A percentile compares a stretch with the other conserved stretches of the same genome.
These are phyloP conservation scores for Capreolus pygargus DNA, from an alignment of 2,113 vertebrate species.

Conservation along the genomic window DNA sequence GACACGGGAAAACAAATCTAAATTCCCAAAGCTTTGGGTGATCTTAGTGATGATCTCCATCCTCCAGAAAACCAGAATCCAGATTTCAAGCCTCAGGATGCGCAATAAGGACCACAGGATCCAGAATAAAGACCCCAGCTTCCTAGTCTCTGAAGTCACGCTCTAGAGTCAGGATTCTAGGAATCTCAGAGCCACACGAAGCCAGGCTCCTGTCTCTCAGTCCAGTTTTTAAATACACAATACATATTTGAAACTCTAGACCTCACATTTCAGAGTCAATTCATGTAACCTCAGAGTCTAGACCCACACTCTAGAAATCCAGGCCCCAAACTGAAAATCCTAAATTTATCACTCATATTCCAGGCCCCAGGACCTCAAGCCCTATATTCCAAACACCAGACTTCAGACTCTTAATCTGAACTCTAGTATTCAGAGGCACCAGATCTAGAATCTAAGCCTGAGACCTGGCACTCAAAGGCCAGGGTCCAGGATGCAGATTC, in stretches of 20 bases:
- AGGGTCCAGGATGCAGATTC: background rate
- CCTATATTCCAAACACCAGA: background rate
- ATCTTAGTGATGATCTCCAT: background rate
- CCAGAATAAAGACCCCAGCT: background rate
- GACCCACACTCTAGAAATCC: background rate
- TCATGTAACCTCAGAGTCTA: background rate
- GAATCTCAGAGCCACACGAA: background rate
- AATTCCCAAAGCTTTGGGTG: slow-evolving; percentile 9
- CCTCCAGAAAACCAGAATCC: background rate
- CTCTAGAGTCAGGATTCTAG: background rate
- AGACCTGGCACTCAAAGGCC: background rate
- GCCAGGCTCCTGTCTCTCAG: background rate
- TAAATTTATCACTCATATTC: background rate
- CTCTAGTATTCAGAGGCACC: background rate
- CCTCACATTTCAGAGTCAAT: background rate
- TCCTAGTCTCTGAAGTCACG: background rate
- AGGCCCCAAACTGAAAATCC: background rate
- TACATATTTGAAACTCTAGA: background rate
- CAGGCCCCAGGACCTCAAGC: background rate
- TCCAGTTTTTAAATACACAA: background rate
- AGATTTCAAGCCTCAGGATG: background rate
- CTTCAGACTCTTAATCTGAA: background rate
- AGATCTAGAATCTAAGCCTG: background rate
- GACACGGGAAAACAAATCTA: background rate
- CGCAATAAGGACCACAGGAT: background rate